Base-by-base conservation (phyloP, 1,140 invertebrate species). In the Neodiprion pinetum region DNA sequence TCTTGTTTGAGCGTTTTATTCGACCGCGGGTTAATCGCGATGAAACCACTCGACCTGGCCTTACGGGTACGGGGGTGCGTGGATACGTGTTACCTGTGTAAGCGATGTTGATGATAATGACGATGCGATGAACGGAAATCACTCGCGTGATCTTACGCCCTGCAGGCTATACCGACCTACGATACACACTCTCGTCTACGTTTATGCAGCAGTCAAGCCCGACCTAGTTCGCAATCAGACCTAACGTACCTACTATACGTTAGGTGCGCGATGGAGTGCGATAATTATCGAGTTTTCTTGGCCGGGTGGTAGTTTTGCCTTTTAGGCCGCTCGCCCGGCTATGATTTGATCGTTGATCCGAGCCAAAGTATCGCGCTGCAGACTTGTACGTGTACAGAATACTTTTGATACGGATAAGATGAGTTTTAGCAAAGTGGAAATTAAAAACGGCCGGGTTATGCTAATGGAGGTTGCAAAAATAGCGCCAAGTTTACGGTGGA, bases 81-180 rank as follows among this genome's bases (percentile, higher is more conserved):
- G 28, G 28, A 5, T 40, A 40, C 28, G 28, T 40, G 28, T 40
- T 40, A 40, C 2, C 28, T 40, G 2, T 40, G 28, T 40, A 5
- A 40, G 28, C 28, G 28, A 40, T 40, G 28, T 40, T 40, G 28
- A 40, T 40, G 28, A 40, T 40, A 40, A 40, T 40, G 53, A n/a
- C n/a, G 53, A 61, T 61, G 53, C n/a, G 53, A 61, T 61, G 11
- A n/a, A 61, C 53, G 53, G 53, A 61, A 61, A 61, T 61, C 53
- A 61, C 53, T 61, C 53, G 53, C 53, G 53, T 61, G 53, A 61
- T 61, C 53, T 61, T 61, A 40, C 28, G 28, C 28, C 28, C 28
- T 40, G 28, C 28, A 40, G 28, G 28, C 53, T 4, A 11, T 0
- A 61, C 53, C 53, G 11, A 61, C 50, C 50, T 53, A 21, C 17